These are phyloP conservation scores for Daktulosphaira vitifoliae DNA, from an alignment of 1,140 invertebrate species.

Conservation along the genomic window DNA sequence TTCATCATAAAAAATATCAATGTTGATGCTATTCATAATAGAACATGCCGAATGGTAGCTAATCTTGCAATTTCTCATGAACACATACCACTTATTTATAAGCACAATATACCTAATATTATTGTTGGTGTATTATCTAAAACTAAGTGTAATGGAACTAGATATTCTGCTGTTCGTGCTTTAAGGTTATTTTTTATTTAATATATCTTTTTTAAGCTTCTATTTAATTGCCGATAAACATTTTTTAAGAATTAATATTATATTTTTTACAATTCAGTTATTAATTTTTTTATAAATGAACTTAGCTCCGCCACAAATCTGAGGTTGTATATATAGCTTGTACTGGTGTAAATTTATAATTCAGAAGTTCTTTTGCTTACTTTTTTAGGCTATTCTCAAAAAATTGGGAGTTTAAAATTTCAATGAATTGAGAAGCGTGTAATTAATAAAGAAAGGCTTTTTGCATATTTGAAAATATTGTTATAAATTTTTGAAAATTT, in stretches of 20 bases:
- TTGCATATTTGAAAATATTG: too few species aligned
- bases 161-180: constrained; percentile 38
- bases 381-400: too few species aligned
- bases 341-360: too few species aligned
- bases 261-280: too few species aligned
- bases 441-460: too few species aligned
- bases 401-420: too few species aligned
- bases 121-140: constrained; percentile 35
- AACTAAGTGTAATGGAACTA: constrained; percentile 30
- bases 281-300: too few species aligned
- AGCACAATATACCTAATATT: constrained; percentile 30
- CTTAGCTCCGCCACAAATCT: too few species aligned
- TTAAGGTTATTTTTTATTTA: constrained; percentile 34
- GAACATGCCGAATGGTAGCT: constrained; percentile 37
- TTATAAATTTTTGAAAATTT: too few species aligned
- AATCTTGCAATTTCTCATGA: constrained; percentile 37
- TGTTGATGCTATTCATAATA: constrained; percentile 36
- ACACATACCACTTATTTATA: constrained; percentile 35
- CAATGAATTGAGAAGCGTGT: too few species aligned
- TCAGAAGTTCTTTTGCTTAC: too few species aligned
- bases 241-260: neutral
- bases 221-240: neutral
- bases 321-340: too few species aligned
- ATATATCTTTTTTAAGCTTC: neutral
- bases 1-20: constrained; percentile 36